Evolutionary conservation across 1,140 invertebrate species (phyloP), one percentile per base, ranked within the genome.

Genomic region (Megathymus violae): DNA sequence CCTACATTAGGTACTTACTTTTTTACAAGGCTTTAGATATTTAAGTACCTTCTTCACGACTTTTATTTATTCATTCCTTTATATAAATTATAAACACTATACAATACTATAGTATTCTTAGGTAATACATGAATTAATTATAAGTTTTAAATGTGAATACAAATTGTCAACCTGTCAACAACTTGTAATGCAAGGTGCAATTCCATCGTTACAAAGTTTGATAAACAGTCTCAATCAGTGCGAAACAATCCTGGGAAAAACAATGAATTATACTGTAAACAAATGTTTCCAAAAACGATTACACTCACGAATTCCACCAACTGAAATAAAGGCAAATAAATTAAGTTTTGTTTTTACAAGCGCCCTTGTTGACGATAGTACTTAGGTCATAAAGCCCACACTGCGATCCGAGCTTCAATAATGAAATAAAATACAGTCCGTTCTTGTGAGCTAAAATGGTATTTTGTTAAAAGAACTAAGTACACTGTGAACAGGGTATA

Each of bases 261-360:
- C 50, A 11, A 40, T 40, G 34, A 36, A 36, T 36, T 36, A 36
- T 11, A 36, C n/a, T 3, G 34, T 36, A 11, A 36, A 36, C 11
- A 36, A 36, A 36, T 36, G 34, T 36, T n/a, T 1, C 34, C 34
- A 36, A 36, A 36, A 36, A 36, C 34, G n/a, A 36, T 44, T 17
- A 44, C 5, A 19, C 41, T 44, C 15, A 16, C 41, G 16, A 44
- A 10, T 9, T 19, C 6, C 1, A 41, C 15, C 41, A 44, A 44
- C 16, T 6, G 16, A 9, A 17, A 44, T 17, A 25, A 47, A 47
- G 44, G 4, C 25, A 15, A 48, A 48, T 48, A 48, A 48, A 48
- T 48, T 48, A 15, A 25, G 46, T 48, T 48, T 36, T 36, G 46
- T 48, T 48, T 36, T 36, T 36, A 36, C 34, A 36, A 48, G 46